These are phyloP conservation scores for Megaceryle alcyon DNA, from an alignment of 2,797 vertebrate genomes.

Conservation along the genomic window DNA sequence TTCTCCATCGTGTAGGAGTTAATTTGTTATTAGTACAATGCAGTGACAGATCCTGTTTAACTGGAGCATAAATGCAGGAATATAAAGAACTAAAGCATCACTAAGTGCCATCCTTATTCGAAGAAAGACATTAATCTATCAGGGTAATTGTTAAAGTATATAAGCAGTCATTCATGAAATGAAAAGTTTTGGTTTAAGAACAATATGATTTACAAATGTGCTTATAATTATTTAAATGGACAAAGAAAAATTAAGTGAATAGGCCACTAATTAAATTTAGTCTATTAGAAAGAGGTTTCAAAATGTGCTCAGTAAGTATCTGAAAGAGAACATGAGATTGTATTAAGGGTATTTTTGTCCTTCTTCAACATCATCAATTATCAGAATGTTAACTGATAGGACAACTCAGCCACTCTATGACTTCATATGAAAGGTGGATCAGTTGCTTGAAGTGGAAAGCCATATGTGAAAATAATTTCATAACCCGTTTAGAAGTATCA, in stretches of 20 bases:
- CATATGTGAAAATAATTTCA: neutral
- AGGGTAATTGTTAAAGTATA: slow-evolving; percentile 44
- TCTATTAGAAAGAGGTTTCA: slow-evolving; percentile 39
- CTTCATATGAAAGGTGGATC: neutral
- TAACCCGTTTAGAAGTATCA: neutral
- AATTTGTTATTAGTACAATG: slow-evolving; percentile 37
- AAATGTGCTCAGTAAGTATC: slow-evolving; percentile 44
- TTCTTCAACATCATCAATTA: slow-evolving; percentile 21
- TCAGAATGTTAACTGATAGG: neutral
- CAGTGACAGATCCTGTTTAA: slow-evolving; percentile 32
- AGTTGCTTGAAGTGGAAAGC: neutral
- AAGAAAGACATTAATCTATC: slow-evolving; percentile 56
- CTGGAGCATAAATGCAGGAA: slow-evolving; percentile 5
- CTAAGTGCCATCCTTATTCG: slow-evolving; percentile 36
- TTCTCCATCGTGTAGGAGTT: neutral
- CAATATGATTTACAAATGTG: slow-evolving; percentile 48
- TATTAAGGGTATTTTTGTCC: neutral
- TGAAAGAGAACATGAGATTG: slow-evolving; percentile 21
- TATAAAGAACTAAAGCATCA: slow-evolving; percentile 34
- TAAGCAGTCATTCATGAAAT: slow-evolving; percentile 45
- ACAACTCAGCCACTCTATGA: neutral
- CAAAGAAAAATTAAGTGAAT: slow-evolving; percentile 58
- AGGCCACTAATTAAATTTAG: slow-evolving; percentile 55
- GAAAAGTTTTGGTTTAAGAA: slow-evolving; percentile 40
- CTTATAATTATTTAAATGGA: slow-evolving; percentile 58